Percentiles rank a stretch among this genome's conserved stretches.
These are phyloP conservation scores for Andrena minutula DNA, from an alignment of 2,888 invertebrate genomes.

Conservation along the genomic window DNA sequence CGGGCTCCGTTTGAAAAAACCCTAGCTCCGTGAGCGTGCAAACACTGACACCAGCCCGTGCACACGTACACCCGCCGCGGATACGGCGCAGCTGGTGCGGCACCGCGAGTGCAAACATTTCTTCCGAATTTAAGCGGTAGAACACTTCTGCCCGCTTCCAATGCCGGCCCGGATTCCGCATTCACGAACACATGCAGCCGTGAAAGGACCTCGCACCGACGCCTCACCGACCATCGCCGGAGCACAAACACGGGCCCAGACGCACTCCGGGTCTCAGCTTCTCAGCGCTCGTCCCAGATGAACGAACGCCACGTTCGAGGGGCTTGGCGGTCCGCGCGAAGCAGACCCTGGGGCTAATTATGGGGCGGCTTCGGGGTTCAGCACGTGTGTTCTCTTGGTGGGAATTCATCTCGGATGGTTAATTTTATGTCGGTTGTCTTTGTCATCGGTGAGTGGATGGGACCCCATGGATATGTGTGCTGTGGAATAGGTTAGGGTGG, in stretches of 20 bases:
- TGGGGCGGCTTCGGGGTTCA: constrained; percentile 19
- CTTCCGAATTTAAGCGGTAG: constrained; percentile 53
- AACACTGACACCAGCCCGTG: background rate
- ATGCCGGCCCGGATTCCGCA: constrained; percentile 25
- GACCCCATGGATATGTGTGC: background rate
- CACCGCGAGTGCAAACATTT: constrained; percentile 45
- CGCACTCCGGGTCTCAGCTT: constrained; percentile 10
- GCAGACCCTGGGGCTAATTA: constrained; percentile 34
- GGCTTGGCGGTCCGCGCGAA: constrained; percentile 4
- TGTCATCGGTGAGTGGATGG: background rate
- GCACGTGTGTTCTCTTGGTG: background rate
- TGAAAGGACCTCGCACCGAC: constrained; percentile 29
- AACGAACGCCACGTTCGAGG: constrained; percentile 20
- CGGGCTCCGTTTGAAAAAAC: constrained; percentile 44
- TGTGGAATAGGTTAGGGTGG: constrained; percentile 19
- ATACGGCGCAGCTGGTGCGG: constrained; percentile 16
- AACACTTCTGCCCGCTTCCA: constrained; percentile 25
- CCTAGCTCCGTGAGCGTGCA: constrained; percentile 1
- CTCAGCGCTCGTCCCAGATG: background rate
- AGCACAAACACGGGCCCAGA: background rate
- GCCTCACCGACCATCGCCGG: constrained; percentile 10
- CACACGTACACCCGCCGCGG: background rate
- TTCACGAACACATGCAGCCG: constrained; percentile 30
- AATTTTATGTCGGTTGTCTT: constrained; percentile 25
- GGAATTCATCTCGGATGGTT: constrained; percentile 27